Base-by-base conservation (phyloP, 1,140 invertebrate genomes). In the Caenorhabditis briggsae region DNA sequence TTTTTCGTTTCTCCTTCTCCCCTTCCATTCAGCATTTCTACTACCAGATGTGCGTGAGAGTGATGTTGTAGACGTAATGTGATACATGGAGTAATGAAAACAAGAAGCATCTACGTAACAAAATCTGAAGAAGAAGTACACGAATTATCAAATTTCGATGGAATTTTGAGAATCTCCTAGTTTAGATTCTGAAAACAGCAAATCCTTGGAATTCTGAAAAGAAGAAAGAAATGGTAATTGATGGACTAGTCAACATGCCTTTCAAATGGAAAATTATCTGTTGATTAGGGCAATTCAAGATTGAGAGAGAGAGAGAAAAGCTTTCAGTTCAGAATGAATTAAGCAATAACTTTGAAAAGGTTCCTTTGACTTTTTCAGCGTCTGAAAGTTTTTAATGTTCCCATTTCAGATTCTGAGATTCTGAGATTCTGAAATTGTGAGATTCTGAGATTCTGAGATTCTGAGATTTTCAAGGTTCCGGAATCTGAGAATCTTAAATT, bases 61-160 rank as follows among this genome's bases (percentile, higher is more conserved):
- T 74, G 33, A 33, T 33, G 65, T 74, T 74, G 65, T 74, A 74
- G 65, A 74, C 65, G 65, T 46, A 74, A 74, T 74, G 41, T 48
- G 65, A 74, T 74, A 74, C 65, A 46, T 41, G 65, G 46, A 48
- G 41, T 33, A 14, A 64, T n/a, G 56, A 64, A 25, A 74, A 74
- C 41, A n/a, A 43, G 65, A 43, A 74, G 41, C 8, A 11, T 0
- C 50, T 16, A 53, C 50, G 50, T n/a, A 46, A 43, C 59, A 6
- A 20, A 59, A 59, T 16, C 14, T 18, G 14, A n/a, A 65, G 12
- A 33, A 74, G 65, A 58, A 74, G 65, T 48, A 74, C 65, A 74
- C 16, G 65, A 74, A 46, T 74, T 16, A 74, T 46, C 41, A 25
- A 74, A 48, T 46, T 74, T 74, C 65, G 18, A 8, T 12, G 25